Base-by-base conservation (phyloP, 2,888 invertebrate species). In the Cosmorhoe ocellata region DNA sequence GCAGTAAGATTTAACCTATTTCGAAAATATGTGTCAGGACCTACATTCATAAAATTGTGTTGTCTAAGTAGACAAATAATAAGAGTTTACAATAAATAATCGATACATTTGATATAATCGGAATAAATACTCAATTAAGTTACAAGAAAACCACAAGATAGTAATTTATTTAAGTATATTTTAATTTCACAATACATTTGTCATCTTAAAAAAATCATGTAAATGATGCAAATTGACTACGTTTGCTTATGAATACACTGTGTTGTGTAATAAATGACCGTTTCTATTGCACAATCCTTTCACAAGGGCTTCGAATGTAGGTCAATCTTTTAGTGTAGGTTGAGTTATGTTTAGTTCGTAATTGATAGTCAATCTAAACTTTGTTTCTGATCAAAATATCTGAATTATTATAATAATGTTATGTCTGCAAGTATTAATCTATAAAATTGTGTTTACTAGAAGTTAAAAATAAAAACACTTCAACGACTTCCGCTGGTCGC, bases 261-360 rank as follows among this genome's bases (percentile, higher is more conserved):
- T 72, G 84, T 89, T 88, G 89, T 84, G 88, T 88, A 86, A 89
- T 85, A 87, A 87, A 87, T 91, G 86, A 86, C 88, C 87, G 90
- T 89, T 90, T 89, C 85, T 84, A 85, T 90, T 90, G 85, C 90
- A 90, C 90, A 90, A 91, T 90, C 90, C 89, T 90, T 91, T 91
- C 90, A 89, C 90, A 90, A 90, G 90, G 88, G 90, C 89, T 85
- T 70, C 62, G 71, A 89, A 91, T 86, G 84, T 91, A 90, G 90
- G 90, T 90, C 90, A 91, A 83, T 86, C 83, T 85, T 81, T 83
- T 81, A 73, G 75, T 83, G 78, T 76, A 76, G 82, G 72, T 76
- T 74, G 73, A 70, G 74, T 64, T 66, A 66, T 63, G 6, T 24
- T 1, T 24, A 24, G 14, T 44, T 24, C n/a, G 10, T 37, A 41